Evolutionary conservation across 2,113 vertebrate genomes (phyloP), one percentile per base, ranked within the genome.

Genomic region (Tor tambroides): DNA sequence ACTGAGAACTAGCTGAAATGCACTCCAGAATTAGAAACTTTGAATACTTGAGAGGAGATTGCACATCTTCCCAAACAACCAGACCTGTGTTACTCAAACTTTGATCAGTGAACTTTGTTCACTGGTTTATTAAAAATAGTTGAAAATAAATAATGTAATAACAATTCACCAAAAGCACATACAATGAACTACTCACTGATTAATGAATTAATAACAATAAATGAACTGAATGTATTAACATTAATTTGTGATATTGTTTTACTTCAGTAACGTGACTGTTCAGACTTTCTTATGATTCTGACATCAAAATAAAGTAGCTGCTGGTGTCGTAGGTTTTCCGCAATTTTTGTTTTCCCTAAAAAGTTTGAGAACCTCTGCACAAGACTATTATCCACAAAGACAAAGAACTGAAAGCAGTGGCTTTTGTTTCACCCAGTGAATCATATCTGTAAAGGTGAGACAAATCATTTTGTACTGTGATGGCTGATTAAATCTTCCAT

Each of bases 401-500:
- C 78, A 80, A 80, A 63, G 32, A 61, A 38, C 78, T 61, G 32
- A 3, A 26, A 15, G 54, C 78, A 61, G 54, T 26, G 54, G 35
- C 78, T 61, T 80, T 61, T 63, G 32, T 61, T 41, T 59, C 19
- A 41, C 2, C 6, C 17, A n/a, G 10, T 38, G 5, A 76, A 71
- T 71, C 77, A 5, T 23, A 32, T 35, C 61, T 54, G 28, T 8
- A 19, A 86, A 80, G 10, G 26, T 14, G 72, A 82, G 78, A 56
- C 32, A 75, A 81, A 85, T 61, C 28, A 28, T 28, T 65, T 84
- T 78, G 61, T 59, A 28, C 30, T 43, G 38, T 67, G 46, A 77
- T 69, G 77, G 67, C 26, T 41, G 71, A 23, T 32, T 59, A 80
- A 75, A 35, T 56, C n/a, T 46, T 81, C 74, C 28, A 46, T 85